Conservation (phyloP, 1,140 invertebrate genomes). For the Drosophila punjabiensis region DNA sequence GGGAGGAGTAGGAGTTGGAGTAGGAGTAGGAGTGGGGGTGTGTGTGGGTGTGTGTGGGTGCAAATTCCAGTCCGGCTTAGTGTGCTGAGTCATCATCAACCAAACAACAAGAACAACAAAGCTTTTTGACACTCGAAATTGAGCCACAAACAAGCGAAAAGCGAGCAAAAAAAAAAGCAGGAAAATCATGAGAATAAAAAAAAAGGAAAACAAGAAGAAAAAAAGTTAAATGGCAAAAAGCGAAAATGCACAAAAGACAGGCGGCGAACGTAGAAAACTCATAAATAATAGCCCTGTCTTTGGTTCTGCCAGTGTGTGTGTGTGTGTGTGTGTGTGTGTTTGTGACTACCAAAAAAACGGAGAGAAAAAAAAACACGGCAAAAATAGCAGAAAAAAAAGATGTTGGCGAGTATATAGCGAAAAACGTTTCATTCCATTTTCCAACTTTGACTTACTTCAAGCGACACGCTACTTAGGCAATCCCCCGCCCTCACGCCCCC, state of each 20-base stretch:
- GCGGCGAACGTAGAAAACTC: constrained; percentile 72
- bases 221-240: constrained; percentile 73
- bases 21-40: not conserved
- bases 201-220: not conserved
- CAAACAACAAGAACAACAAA: constrained; percentile 33
- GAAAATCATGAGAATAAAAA: not conserved
- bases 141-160: constrained; percentile 61
- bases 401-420: constrained; percentile 11
- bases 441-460: constrained; percentile 53
- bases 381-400: not conserved
- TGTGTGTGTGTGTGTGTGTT: constrained; percentile 24
- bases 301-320: not conserved
- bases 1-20: not conserved
- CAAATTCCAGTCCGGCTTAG: constrained; percentile 2
- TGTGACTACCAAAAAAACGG: not conserved
- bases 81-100: constrained; percentile 69
- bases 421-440: constrained; percentile 48
- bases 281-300: constrained; percentile 71
- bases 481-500: no score
- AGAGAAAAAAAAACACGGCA: not conserved
- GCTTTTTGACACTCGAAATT: constrained; percentile 77
- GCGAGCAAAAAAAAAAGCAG: not conserved
- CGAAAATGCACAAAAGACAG: constrained; percentile 74
- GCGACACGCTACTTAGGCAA: constrained; percentile 48
- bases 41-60: not conserved